phyloP scores from a whole-genome alignment of 2,888 invertebrate species.

The Cyclophora albipunctata region DNA sequence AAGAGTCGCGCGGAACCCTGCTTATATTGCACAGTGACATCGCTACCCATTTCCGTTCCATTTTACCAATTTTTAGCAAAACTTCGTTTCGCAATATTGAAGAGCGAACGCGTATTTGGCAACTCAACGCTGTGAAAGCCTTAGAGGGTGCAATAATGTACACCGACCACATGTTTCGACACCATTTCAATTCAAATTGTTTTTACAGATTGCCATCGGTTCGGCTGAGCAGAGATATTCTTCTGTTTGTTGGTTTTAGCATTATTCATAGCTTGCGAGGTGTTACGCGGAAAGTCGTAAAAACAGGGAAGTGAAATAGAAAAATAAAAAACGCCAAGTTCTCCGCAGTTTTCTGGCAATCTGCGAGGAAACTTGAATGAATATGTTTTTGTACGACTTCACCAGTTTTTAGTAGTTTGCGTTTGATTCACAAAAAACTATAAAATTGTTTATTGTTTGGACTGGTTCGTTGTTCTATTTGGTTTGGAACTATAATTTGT shows the following conservation, averaged over 20 bases:
- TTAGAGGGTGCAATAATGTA: slow-evolving; percentile 22
- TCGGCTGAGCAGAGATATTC: not conserved
- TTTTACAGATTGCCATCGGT: slow-evolving; percentile 5
- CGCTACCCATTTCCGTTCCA: slow-evolving; percentile 48
- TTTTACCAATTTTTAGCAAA: slow-evolving; percentile 49
- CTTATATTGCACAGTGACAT: slow-evolving; percentile 48
- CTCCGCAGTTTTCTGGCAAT: slow-evolving; percentile 2
- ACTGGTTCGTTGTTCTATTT: too few relatives aligned
- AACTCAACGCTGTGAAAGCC: slow-evolving; percentile 30
- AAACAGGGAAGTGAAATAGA: slow-evolving; percentile 7
- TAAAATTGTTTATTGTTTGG: too few relatives aligned
- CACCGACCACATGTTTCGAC: not conserved
- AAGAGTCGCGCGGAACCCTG: slow-evolving; percentile 22
- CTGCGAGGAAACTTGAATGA: not conserved
- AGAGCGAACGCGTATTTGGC: slow-evolving; percentile 42
- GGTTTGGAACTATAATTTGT: too few relatives aligned
- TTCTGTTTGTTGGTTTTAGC: not conserved
- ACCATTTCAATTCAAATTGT: slow-evolving; percentile 9
- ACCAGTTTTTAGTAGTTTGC: too few relatives aligned
- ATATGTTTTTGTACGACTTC: too few relatives aligned
- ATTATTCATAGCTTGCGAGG: slow-evolving; percentile 6
- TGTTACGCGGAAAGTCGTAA: slow-evolving; percentile 8
- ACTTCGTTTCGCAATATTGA: slow-evolving; percentile 47
- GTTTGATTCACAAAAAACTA: too few relatives aligned
- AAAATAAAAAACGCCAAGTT: slow-evolving; percentile 5